Conservation (phyloP, 2,113 vertebrate species). For the Macquaria australasica region DNA sequence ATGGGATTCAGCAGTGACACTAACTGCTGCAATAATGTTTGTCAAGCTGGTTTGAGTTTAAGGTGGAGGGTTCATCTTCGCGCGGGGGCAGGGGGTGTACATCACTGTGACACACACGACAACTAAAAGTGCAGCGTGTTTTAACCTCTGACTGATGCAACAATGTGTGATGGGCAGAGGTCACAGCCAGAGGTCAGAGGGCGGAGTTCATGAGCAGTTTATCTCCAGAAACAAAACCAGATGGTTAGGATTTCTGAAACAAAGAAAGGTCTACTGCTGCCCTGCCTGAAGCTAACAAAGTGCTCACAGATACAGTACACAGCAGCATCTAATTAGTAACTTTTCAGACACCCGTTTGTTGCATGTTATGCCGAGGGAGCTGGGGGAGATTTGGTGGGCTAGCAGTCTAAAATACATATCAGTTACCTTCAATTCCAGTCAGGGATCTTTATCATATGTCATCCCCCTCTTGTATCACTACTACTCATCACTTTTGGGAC, state of each 20-base stretch:
- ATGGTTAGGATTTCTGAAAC: slow-evolving; percentile 49
- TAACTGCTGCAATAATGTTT: slow-evolving; percentile 69
- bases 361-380: neutral
- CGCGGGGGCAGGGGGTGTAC: slow-evolving; percentile 1
- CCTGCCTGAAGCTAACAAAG: neutral
- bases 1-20: slow-evolving; percentile 41
- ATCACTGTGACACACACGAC: slow-evolving; percentile 57
- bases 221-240: slow-evolving; percentile 71
- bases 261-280: neutral
- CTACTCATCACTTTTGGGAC: neutral
- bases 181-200: slow-evolving; percentile 48
- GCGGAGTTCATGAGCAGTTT: slow-evolving; percentile 71
- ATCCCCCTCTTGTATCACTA: neutral
- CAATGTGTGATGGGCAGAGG: slow-evolving; percentile 67
- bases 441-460: neutral
- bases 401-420: too few species aligned
- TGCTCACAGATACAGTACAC: neutral
- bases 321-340: neutral
- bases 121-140: slow-evolving; percentile 53
- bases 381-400: neutral
- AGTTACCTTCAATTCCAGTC: neutral
- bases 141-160: slow-evolving; percentile 68
- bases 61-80: slow-evolving; percentile 17
- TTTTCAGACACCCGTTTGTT: neutral
- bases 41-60: slow-evolving; percentile 70